Conservation (phyloP, 1,140 invertebrate species). For the Leptonema lineaticorne region DNA sequence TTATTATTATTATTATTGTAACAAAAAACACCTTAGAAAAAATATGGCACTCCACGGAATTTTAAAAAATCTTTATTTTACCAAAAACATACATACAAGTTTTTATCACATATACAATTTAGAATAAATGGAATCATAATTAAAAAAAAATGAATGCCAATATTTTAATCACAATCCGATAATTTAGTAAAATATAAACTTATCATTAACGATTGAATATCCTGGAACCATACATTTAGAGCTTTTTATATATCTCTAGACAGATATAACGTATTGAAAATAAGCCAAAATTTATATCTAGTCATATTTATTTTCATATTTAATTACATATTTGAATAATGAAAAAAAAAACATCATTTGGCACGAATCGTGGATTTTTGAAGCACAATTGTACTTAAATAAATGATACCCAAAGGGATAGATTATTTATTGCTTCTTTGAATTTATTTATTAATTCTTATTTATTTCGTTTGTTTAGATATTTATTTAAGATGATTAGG, state of each 20-base stretch:
- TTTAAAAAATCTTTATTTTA: neutral
- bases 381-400: conserved; percentile 36
- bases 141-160: conserved; percentile 30
- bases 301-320: conserved; percentile 44
- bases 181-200: conserved; percentile 34
- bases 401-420: conserved; percentile 33
- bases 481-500: conserved; percentile 39
- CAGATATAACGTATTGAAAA: conserved; percentile 42
- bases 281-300: conserved; percentile 44
- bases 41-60: conserved; percentile 10
- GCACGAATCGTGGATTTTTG: conserved; percentile 37
- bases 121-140: conserved; percentile 29
- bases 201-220: conserved; percentile 38
- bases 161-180: conserved; percentile 35
- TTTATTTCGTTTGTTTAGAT: too few species aligned
- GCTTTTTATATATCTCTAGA: conserved; percentile 43
- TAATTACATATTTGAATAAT: conserved; percentile 41
- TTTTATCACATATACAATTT: conserved; percentile 36
- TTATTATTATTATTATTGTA: too few species aligned
- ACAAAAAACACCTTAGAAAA: conserved; percentile 21
- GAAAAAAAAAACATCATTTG: conserved; percentile 35
- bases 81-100: conserved; percentile 10
- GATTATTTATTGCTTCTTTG: conserved; percentile 37
- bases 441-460: conserved; percentile 34
- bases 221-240: conserved; percentile 42